Conservation (phyloP, 1,140 invertebrate species). For the Drosophila bocki region DNA sequence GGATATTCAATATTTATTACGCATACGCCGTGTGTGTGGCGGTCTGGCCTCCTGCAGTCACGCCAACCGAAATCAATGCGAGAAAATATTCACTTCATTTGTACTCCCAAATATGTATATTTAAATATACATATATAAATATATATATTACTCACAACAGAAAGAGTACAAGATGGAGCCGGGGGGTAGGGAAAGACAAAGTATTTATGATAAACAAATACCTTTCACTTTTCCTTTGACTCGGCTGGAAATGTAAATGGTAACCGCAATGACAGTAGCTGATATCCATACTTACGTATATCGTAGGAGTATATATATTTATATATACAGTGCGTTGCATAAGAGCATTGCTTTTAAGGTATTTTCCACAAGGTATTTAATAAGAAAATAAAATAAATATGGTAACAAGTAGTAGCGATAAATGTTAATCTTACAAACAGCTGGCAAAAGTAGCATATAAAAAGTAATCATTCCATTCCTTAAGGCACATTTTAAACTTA, state of each 20-base stretch:
- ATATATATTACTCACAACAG: conserved; percentile 24
- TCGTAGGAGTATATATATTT: neutral
- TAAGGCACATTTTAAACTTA: neutral
- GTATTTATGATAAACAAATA: conserved; percentile 66
- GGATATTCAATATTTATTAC: conserved; percentile 66
- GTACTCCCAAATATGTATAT: conserved; percentile 43
- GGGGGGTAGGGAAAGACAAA: neutral
- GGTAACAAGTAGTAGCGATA: neutral
- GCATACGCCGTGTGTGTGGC: conserved; percentile 56
- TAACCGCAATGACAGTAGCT: conserved; percentile 18
- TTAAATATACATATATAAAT: conserved; percentile 1
- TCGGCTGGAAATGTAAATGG: conserved; percentile 26
- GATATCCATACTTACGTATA: neutral
- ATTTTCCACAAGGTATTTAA: neutral
- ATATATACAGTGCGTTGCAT: conserved; percentile 12
- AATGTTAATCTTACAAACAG: neutral
- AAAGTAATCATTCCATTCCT: neutral
- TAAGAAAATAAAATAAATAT: neutral
- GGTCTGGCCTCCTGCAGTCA: conserved; percentile 26
- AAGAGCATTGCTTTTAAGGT: neutral
- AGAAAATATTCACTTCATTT: conserved; percentile 68
- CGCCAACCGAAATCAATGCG: conserved; percentile 64
- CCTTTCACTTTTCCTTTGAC: conserved; percentile 46
- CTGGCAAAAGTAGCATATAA: too few relatives aligned
- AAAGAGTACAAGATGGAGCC: too few relatives aligned